phyloP scores from a whole-genome alignment of 2,797 vertebrate genomes.

The Scolopax bukidnonensis region DNA sequence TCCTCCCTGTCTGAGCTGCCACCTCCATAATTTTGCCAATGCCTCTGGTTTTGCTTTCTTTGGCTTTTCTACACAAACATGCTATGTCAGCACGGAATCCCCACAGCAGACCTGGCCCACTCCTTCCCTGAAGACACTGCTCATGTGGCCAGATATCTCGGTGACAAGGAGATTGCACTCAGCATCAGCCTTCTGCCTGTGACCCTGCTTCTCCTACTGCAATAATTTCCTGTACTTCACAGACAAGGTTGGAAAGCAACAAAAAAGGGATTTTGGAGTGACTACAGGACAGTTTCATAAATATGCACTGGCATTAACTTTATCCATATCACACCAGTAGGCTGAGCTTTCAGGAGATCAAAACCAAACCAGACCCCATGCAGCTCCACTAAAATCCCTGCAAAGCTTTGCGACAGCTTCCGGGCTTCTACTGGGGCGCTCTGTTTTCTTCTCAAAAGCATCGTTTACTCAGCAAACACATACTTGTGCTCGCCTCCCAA shows the following conservation, averaged over 20 bases:
- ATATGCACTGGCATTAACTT: background rate
- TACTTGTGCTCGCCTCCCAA: background rate
- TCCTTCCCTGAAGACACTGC: background rate
- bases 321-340: fast-evolving
- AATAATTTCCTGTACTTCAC: background rate
- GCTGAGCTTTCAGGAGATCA: background rate
- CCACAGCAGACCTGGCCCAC: background rate
- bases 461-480: fast-evolving
- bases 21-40: background rate
- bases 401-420: background rate
- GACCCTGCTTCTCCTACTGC: background rate
- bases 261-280: background rate
- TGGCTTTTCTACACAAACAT: fast-evolving
- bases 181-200: background rate
- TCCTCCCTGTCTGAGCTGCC: background rate
- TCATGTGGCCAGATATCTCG: background rate
- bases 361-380: background rate
- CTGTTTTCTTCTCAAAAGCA: background rate
- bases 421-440: fast-evolving
- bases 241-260: background rate
- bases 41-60: background rate
- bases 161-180: background rate
- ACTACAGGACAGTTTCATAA: background rate
- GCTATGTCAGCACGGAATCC: background rate
- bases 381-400: background rate